These are phyloP conservation scores for Acleris laterana DNA, from an alignment of 2,888 invertebrate species.

Conservation along the genomic window DNA sequence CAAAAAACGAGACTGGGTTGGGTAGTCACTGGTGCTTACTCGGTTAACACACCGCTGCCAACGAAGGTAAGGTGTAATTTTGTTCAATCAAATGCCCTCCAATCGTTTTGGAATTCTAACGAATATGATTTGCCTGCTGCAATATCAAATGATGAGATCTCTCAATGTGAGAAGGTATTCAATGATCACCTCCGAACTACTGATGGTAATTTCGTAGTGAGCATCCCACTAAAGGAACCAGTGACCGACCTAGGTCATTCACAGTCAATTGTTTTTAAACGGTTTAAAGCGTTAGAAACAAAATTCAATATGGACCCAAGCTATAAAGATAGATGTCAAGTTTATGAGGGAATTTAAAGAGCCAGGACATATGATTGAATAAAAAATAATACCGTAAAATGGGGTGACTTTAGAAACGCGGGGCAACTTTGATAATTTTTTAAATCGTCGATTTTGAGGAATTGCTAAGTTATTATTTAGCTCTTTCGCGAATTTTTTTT, in stretches of 20 bases:
- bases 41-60: neutral
- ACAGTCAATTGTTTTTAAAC: constrained; percentile 2
- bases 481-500: no score
- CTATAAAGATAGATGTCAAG: neutral
- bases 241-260: neutral
- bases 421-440: no score
- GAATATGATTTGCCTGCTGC: neutral
- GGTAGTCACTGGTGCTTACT: constrained; percentile 25
- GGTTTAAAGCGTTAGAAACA: constrained; percentile 10
- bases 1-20: constrained; percentile 32
- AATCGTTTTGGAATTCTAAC: constrained; percentile 4
- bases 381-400: no score
- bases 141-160: constrained; percentile 5
- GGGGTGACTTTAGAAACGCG: no score
- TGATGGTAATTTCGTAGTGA: constrained; percentile 18
- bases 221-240: constrained; percentile 12
- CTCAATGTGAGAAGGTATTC: constrained; percentile 15
- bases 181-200: constrained; percentile 10
- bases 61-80: constrained; percentile 6
- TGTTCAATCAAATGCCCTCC: constrained; percentile 9
- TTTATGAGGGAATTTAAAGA: constrained; percentile 13
- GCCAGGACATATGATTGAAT: constrained; percentile 7
- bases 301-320: neutral
- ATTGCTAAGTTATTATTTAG: no score
- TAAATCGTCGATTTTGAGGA: no score